phyloP scores from a whole-genome alignment of 2,888 invertebrate genomes.

The Pterostichus niger region DNA sequence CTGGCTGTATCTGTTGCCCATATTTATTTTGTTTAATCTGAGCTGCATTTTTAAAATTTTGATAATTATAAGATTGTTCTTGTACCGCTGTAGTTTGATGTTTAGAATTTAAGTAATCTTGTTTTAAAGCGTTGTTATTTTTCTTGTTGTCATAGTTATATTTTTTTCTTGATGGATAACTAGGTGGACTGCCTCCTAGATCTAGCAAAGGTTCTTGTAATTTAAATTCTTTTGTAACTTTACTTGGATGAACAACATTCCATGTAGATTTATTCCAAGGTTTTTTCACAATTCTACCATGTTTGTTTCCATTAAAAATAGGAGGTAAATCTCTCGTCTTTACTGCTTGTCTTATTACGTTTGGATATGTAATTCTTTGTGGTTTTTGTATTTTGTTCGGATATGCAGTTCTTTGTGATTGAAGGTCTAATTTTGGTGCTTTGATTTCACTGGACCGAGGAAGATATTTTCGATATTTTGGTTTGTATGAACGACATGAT shows the following conservation, averaged over 20 bases:
- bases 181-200: slow-evolving; percentile 65
- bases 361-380: background rate
- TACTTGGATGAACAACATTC: slow-evolving; percentile 29
- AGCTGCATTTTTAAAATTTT: background rate
- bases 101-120: background rate
- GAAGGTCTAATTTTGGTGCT: background rate
- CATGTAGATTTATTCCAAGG: slow-evolving; percentile 29
- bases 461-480: slow-evolving; percentile 11
- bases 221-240: slow-evolving; percentile 34
- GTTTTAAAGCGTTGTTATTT: background rate
- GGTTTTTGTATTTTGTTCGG: background rate
- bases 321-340: background rate
- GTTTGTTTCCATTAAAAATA: slow-evolving; percentile 10
- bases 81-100: background rate
- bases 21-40: too few relatives aligned
- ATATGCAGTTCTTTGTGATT: background rate
- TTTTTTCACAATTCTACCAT: background rate
- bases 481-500: background rate
- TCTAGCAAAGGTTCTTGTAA: slow-evolving; percentile 65
- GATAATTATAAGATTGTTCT: background rate
- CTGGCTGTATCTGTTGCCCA: too few relatives aligned
- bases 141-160: background rate
- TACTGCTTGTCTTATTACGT: background rate
- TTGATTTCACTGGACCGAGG: background rate
- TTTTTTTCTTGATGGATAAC: slow-evolving; percentile 7